phyloP scores from a whole-genome alignment of 2,888 invertebrate species.

The Heliconius ethilla region DNA sequence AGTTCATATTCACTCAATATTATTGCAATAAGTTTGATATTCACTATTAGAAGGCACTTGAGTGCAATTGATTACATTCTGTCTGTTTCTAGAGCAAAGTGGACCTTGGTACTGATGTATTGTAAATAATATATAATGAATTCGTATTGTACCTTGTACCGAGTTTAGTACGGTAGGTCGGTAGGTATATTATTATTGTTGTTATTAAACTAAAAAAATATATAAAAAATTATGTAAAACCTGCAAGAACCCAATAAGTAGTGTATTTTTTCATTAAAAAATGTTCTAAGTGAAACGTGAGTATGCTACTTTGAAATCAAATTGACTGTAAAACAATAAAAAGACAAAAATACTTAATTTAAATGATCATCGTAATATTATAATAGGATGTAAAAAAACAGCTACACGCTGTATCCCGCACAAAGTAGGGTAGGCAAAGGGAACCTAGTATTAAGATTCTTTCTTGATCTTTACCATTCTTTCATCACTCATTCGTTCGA shows the following conservation, averaged over 20 bases:
- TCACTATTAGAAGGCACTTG: neutral
- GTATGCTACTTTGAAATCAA: neutral
- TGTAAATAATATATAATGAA: neutral
- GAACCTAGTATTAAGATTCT: too few relatives aligned
- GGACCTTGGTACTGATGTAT: conserved; percentile 13
- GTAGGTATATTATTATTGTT: neutral
- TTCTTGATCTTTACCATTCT: too few relatives aligned
- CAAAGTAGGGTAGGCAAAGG: too few relatives aligned
- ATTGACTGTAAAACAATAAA: neutral
- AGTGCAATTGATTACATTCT: conserved; percentile 2
- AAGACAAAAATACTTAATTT: neutral
- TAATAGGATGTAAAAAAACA: too few relatives aligned
- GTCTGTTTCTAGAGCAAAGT: neutral
- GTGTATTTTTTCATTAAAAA: neutral
- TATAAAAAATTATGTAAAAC: neutral
- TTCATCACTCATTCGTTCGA: too few relatives aligned
- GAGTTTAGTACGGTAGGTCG: neutral
- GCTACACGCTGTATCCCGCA: too few relatives aligned
- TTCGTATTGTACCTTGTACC: neutral
- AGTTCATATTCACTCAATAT: neutral
- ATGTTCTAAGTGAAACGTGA: neutral
- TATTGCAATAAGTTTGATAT: neutral
- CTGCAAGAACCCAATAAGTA: neutral
- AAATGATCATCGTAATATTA: neutral
- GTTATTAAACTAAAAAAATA: neutral